Evolutionary conservation across 2,888 invertebrate genomes (phyloP).

Genomic region (Hypselothyrea guttata): DNA sequence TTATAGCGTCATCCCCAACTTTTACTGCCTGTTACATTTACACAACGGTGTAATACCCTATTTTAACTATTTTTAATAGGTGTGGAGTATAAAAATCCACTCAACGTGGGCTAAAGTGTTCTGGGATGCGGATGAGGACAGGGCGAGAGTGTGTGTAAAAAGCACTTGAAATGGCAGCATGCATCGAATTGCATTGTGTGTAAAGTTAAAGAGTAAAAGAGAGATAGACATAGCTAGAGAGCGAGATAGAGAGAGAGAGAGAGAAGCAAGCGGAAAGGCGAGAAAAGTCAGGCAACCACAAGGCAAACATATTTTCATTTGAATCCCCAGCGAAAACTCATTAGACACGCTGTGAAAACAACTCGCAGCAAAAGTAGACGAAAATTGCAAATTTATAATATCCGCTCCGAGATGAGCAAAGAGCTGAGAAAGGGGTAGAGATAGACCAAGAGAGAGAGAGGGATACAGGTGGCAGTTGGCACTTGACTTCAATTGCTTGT

Average conservation of each 20-base stretch:
- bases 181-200: constrained; percentile 60
- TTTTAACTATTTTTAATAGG: too few relatives aligned
- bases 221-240: too few relatives aligned
- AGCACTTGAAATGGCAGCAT: constrained; percentile 50
- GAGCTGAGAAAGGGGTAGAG: background rate
- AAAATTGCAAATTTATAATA: constrained; percentile 77
- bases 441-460: background rate
- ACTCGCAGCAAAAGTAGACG: constrained; percentile 42
- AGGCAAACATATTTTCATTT: constrained; percentile 73
- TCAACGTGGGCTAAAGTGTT: too few relatives aligned
- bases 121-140: too few relatives aligned
- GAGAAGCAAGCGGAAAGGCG: constrained; percentile 21
- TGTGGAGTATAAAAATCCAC: too few relatives aligned
- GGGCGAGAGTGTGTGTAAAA: background rate
- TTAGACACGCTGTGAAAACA: constrained; percentile 65
- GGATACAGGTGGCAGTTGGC: constrained; percentile 26
- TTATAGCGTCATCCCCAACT: too few relatives aligned
- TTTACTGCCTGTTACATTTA: too few relatives aligned
- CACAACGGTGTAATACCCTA: too few relatives aligned
- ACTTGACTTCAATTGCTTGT: constrained; percentile 69
- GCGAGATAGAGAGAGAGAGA: background rate
- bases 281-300: constrained; percentile 40
- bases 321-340: constrained; percentile 63
- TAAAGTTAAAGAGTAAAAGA: background rate
- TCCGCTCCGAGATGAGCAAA: constrained; percentile 47